These are phyloP conservation scores for Drosophila formosana DNA, from an alignment of 2,888 invertebrate genomes.

Conservation along the genomic window DNA sequence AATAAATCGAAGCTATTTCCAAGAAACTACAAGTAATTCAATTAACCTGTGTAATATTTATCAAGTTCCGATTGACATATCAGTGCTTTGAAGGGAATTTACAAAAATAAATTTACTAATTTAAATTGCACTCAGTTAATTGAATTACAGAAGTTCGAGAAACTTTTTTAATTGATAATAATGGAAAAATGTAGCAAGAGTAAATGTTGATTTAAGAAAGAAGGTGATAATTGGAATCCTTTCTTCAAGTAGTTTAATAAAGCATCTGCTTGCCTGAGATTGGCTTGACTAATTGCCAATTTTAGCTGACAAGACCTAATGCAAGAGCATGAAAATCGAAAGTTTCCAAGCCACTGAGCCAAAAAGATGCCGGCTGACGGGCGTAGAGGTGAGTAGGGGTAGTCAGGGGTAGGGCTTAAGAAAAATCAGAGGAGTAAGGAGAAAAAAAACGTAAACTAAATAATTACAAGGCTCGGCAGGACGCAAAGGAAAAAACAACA, in stretches of 20 bases:
- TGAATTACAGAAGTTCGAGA: too few relatives aligned
- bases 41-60: too few relatives aligned
- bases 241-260: background rate
- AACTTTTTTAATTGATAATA: too few relatives aligned
- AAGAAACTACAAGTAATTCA: too few relatives aligned
- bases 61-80: background rate
- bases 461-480: conserved; percentile 66
- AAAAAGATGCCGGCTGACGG: background rate
- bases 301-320: conserved; percentile 6
- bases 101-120: background rate
- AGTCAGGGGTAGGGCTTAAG: conserved; percentile 1
- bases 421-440: background rate
- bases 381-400: background rate
- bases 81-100: background rate
- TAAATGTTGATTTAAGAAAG: background rate
- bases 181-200: background rate
- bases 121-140: too few relatives aligned
- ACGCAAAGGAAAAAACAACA: conserved; percentile 32
- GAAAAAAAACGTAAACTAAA: conserved; percentile 63
- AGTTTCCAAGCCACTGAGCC: conserved; percentile 67
- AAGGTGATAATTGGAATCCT: background rate
- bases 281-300: conserved; percentile 4
- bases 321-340: conserved; percentile 54
- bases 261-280: background rate
- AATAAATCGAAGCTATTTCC: too few relatives aligned